Evolutionary conservation across 2,113 vertebrate species (phyloP).

Genomic region (Ariopsis seemanni): DNA sequence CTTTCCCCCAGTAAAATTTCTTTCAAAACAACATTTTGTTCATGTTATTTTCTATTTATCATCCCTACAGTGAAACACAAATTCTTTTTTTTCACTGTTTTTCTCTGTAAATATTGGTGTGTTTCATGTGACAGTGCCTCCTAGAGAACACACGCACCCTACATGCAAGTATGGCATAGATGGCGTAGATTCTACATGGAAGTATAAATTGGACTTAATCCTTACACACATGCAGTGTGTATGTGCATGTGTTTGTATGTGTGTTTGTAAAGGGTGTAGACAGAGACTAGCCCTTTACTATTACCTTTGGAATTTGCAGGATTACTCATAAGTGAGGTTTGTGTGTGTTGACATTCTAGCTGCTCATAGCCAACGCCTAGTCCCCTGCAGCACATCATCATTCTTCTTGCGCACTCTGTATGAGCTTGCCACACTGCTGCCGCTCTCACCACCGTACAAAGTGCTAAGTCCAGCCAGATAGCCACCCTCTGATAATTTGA

Average conservation of each 20-base stretch:
- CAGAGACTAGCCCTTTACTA: conserved; percentile 29
- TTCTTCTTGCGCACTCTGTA: neutral
- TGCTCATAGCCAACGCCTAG: conserved; percentile 23
- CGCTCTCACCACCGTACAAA: neutral
- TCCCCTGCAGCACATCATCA: conserved; percentile 35
- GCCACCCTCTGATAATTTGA: neutral
- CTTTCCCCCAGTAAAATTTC: no score
- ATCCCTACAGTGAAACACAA: no score
- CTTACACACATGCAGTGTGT: neutral
- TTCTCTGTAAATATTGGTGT: no score
- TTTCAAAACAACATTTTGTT: no score
- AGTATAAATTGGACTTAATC: neutral
- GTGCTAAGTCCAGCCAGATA: neutral
- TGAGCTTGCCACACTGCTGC: neutral
- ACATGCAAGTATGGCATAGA: no score
- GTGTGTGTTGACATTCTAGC: conserved; percentile 37
- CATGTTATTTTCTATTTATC: no score
- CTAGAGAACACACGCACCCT: no score
- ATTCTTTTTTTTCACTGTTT: no score
- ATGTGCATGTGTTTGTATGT: neutral
- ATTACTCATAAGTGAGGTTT: conserved; percentile 49
- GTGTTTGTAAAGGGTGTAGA: conserved; percentile 40
- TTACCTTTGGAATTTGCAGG: conserved; percentile 50
- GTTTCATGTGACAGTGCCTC: no score
- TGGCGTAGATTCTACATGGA: no score